Evolutionary conservation across 2,888 invertebrate species (phyloP).

Genomic region (Monoplex corrugatus): DNA sequence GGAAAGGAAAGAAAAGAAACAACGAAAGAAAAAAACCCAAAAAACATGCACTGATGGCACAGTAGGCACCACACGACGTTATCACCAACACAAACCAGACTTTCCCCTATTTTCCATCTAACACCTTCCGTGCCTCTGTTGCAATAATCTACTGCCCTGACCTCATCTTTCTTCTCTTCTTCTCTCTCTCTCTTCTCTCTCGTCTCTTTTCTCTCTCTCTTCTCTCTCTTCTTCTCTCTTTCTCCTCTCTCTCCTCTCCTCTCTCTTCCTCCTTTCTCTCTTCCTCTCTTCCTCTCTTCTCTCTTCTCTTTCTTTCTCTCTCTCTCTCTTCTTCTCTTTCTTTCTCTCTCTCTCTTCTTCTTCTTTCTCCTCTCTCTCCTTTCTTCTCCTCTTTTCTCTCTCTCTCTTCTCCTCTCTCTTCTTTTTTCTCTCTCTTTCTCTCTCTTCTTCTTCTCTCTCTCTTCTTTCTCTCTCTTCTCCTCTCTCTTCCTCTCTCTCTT

Average conservation of each 20-base stretch:
- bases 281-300: neutral
- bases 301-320: neutral
- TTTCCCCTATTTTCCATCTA: too few species aligned
- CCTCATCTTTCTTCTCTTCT: neutral
- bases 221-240: too few species aligned
- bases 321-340: neutral
- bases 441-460: neutral
- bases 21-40: too few species aligned
- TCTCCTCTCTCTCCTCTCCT: neutral
- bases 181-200: too few species aligned
- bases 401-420: neutral
- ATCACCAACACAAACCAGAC: too few species aligned
- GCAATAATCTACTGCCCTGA: too few species aligned
- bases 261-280: neutral
- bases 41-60: too few species aligned
- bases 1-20: too few species aligned
- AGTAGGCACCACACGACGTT: too few species aligned
- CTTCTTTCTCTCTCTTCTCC: too few species aligned
- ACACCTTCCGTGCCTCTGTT: too few species aligned
- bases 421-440: neutral
- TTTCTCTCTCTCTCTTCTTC: too few species aligned
- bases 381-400: neutral
- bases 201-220: neutral
- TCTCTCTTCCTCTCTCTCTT: neutral
- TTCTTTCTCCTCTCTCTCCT: neutral